Percentiles rank a stretch among this genome's conserved stretches.
Evolutionary conservation across 2,113 vertebrate species (phyloP).

Genomic region (Cichladusa arquata): DNA sequence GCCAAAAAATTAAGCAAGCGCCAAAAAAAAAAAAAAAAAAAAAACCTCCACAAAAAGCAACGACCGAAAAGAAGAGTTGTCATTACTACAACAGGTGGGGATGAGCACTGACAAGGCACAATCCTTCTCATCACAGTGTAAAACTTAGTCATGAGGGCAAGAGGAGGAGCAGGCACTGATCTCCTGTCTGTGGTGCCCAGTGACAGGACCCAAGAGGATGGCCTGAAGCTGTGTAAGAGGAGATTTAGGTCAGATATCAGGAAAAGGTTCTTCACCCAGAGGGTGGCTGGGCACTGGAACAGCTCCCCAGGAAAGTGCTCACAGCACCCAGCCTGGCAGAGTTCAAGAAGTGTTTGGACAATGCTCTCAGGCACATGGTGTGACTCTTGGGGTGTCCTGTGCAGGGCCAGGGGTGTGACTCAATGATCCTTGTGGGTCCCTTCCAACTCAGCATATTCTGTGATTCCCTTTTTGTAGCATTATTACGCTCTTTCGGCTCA

Average conservation of each 20-base stretch:
- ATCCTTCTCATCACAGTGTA: fast-evolving
- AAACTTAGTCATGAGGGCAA: neutral
- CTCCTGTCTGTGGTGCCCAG: neutral
- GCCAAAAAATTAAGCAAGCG: neutral
- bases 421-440: neutral
- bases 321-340: neutral
- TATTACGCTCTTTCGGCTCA: neutral
- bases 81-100: neutral
- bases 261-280: neutral
- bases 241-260: neutral
- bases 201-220: neutral
- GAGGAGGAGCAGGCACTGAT: neutral
- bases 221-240: neutral
- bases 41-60: neutral
- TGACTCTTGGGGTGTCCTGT: neutral
- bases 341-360: neutral
- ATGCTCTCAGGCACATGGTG: neutral
- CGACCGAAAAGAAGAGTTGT: neutral
- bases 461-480: neutral
- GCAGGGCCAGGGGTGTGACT: neutral
- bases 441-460: neutral
- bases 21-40: neutral
- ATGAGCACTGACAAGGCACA: neutral
- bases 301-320: neutral
- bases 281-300: fast-evolving